A percentile compares a stretch with the other conserved stretches of the same genome.
phyloP scores from a whole-genome alignment of 2,797 vertebrate species.

The Perdix hodgsoniae region DNA sequence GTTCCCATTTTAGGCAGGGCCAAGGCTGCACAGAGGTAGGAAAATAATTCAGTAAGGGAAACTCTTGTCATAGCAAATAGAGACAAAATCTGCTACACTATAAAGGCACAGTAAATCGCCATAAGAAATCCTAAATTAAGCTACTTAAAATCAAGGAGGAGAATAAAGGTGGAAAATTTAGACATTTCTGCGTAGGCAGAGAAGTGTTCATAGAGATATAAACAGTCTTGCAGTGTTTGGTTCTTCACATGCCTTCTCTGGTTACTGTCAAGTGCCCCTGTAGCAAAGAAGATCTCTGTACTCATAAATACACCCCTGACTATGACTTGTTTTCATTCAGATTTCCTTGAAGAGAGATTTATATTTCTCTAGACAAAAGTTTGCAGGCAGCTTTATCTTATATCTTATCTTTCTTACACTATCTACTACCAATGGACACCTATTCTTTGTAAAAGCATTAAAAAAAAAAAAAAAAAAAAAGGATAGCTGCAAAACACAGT shows the following conservation, averaged over 20 bases:
- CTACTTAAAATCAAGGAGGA: background rate
- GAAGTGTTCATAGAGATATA: background rate
- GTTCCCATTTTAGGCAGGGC: background rate
- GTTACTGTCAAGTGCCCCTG: slow-evolving; percentile 21
- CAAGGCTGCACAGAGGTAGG: background rate
- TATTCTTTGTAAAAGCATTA: background rate
- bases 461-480: background rate
- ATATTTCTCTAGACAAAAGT: background rate
- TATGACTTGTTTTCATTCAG: background rate
- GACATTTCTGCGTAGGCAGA: background rate
- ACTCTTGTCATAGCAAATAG: background rate
- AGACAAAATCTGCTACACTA: background rate
- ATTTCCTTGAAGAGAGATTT: background rate
- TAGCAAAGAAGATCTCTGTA: slow-evolving; percentile 3
- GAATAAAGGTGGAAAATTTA: background rate
- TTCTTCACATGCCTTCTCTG: slow-evolving; percentile 8
- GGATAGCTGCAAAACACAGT: background rate
- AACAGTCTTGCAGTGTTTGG: background rate
- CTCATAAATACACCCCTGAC: background rate
- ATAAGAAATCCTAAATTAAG: background rate
- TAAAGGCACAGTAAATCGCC: background rate
- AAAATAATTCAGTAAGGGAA: background rate
- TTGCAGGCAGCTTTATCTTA: background rate
- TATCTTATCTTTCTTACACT: background rate
- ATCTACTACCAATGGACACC: background rate